Evolutionary conservation across 2,888 invertebrate genomes (phyloP), one percentile per base, ranked within the genome.

Genomic region (Cantharis flavilabris): DNA sequence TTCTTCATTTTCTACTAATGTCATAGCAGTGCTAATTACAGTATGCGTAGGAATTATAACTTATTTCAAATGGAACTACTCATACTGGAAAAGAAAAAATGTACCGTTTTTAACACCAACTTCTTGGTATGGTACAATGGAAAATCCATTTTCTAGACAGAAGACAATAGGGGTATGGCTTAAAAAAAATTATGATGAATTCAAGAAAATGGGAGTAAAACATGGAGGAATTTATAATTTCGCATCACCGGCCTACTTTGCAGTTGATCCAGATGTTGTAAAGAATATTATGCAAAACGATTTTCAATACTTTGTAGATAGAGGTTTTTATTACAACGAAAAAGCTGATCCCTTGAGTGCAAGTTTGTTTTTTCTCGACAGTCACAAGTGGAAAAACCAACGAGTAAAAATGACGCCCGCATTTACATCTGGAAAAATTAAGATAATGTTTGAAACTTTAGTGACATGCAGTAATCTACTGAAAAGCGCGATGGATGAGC

Each of bases 341-440:
- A 80, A 84, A 69, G 76, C 67, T 14, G 87, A 87, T 77, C 86
- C 87, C 2, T 71, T 88, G 7, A 80, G 81, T 49, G 85, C 79
- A 3, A 83, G 86, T 76, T 74, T 85, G 7, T 84, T 85, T 76
- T 78, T 77, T 14, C 73, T 85, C 63, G 84, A 84, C 13, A 88
- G 86, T 11, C 82, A 85, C 5, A 85, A 86, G 69, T 90, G 90
- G 90, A 89, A 86, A 78, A 84, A 84, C 28, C 78, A 89, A 28
- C 82, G 90, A 69, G 80, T 85, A 0, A 87, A 89, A 73, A 73
- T 89, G 23, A 87, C 88, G 0, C 87, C 89, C 0, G 86, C 87
- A 0, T 90, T 90, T 79, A 88, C 89, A 0, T 86, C 88, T 0
- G 89, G 89, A 23, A 89, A 89, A 82, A 87, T 90, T 84, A 89